These are phyloP conservation scores for Bothrops jararaca DNA, from an alignment of 2,113 vertebrate genomes.

Conservation along the genomic window DNA sequence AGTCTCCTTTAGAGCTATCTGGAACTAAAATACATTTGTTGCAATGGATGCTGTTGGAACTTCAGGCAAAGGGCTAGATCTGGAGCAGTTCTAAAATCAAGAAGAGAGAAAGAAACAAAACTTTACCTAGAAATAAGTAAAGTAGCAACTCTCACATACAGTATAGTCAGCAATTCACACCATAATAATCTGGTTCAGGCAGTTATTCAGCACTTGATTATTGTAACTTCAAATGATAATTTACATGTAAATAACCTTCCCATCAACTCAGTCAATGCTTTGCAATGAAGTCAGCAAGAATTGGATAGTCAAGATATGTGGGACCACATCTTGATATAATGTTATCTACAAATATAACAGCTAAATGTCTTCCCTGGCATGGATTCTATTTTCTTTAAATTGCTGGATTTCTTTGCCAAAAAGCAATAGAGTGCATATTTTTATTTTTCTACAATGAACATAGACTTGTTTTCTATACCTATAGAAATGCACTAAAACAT, in stretches of 20 bases:
- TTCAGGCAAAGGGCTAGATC: neutral
- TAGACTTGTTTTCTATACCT: slow-evolving; percentile 19
- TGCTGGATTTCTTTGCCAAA: neutral
- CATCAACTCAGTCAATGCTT: neutral
- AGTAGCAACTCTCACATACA: neutral
- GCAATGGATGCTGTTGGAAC: neutral
- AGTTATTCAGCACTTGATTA: neutral
- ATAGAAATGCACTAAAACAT: neutral
- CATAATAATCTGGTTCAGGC: neutral
- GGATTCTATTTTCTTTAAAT: slow-evolving; percentile 31
- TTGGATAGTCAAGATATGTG: neutral
- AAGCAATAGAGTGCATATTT: slow-evolving; percentile 12
- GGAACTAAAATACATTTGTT: neutral
- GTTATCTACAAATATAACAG: slow-evolving; percentile 15
- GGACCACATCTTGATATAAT: neutral
- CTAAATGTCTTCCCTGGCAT: slow-evolving; percentile 40
- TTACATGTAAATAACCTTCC: neutral
- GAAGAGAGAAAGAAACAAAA: neutral
- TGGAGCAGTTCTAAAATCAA: neutral
- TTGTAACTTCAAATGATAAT: neutral
- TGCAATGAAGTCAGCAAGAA: neutral
- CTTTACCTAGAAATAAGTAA: neutral
- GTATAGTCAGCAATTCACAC: neutral
- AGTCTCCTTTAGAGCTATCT: neutral
- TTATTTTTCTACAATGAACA: slow-evolving; percentile 26